Conservation (phyloP, 2,113 vertebrate genomes). For the Nerophis lumbriciformis region DNA sequence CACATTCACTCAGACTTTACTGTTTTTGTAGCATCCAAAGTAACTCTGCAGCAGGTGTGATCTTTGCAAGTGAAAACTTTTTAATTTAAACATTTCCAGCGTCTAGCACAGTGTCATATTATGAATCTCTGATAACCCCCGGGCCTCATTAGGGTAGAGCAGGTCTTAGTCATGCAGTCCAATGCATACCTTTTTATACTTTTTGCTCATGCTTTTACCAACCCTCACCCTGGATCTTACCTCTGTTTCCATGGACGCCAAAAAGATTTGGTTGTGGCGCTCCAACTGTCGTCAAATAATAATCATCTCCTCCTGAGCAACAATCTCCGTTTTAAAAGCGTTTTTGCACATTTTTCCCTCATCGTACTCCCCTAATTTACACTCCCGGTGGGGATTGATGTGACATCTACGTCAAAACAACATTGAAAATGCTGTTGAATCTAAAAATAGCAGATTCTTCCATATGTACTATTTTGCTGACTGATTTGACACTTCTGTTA, state of each 20-base stretch:
- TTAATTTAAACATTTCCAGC: constrained; percentile 16
- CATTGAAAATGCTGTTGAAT: neutral
- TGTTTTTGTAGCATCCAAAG: neutral
- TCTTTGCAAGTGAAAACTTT: constrained; percentile 26
- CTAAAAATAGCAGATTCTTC: neutral
- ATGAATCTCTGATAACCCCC: constrained; percentile 55
- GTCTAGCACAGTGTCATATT: constrained; percentile 20
- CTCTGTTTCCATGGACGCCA: constrained; percentile 47
- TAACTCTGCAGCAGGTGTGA: constrained; percentile 1
- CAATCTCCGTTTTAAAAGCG: neutral
- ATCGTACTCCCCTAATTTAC: no score
- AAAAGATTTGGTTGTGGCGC: constrained; percentile 29
- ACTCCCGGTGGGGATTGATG: no score
- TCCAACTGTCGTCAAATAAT: neutral
- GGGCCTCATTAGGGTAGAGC: constrained; percentile 54
- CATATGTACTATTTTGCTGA: constrained; percentile 1
- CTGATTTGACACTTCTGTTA: constrained; percentile 45
- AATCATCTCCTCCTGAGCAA: neutral
- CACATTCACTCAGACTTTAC: neutral
- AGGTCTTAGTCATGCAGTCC: constrained; percentile 31
- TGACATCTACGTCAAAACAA: neutral
- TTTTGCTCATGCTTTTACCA: constrained; percentile 19
- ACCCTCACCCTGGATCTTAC: constrained; percentile 46
- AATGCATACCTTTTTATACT: constrained; percentile 39
- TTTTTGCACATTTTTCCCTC: no score